Conservation (phyloP, 2,797 vertebrate genomes). For the Propithecus deckenii region DNA sequence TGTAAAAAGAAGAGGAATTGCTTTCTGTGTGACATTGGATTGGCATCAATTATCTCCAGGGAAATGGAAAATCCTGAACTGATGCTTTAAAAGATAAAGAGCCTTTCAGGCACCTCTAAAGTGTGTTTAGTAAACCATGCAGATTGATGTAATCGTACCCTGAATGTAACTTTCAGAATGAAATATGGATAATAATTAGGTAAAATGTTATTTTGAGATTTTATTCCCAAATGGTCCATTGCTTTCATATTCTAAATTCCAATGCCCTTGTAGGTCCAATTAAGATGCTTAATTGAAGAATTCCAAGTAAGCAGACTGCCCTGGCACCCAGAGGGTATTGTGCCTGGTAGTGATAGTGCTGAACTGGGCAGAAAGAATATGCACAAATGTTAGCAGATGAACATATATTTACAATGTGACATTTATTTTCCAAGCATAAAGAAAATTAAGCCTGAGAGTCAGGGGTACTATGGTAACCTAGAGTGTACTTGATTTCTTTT, state of each 20-base stretch:
- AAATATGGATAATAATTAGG: constrained; percentile 73
- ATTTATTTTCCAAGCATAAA: neutral
- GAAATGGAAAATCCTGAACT: constrained; percentile 57
- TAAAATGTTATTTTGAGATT: constrained; percentile 69
- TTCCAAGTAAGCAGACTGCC: constrained; percentile 45
- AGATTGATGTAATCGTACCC: constrained; percentile 57
- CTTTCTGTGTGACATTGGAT: constrained; percentile 42
- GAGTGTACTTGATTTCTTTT: neutral
- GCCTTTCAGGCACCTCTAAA: constrained; percentile 59
- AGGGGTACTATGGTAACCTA: neutral
- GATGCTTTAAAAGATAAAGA: constrained; percentile 59
- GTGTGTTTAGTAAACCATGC: constrained; percentile 42
- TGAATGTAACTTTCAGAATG: constrained; percentile 78
- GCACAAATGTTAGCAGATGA: constrained; percentile 36
- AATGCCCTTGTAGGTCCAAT: constrained; percentile 74
- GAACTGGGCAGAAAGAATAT: constrained; percentile 52
- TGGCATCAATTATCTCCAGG: constrained; percentile 42
- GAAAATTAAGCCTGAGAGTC: constrained; percentile 29
- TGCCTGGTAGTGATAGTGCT: constrained; percentile 34
- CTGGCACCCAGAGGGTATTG: constrained; percentile 4
- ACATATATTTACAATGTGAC: constrained; percentile 8
- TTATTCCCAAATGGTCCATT: constrained; percentile 70
- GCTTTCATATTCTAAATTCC: constrained; percentile 74
- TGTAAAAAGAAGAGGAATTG: neutral
- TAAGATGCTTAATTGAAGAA: constrained; percentile 74